Evolutionary conservation across 2,888 invertebrate species (phyloP).

Genomic region (Actias luna): DNA sequence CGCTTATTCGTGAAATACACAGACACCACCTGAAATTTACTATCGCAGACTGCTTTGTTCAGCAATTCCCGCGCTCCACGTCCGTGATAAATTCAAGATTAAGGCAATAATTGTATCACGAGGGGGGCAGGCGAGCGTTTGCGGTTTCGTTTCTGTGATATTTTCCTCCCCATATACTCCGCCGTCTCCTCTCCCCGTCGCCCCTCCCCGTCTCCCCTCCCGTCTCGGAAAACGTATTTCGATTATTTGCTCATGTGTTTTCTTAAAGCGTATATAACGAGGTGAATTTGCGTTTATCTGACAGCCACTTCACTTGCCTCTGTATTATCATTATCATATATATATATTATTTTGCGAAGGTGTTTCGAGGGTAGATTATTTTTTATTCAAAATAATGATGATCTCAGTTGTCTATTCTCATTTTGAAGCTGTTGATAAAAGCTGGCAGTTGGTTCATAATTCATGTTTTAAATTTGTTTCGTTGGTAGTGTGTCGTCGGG

Average conservation of each 20-base stretch:
- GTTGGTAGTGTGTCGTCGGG: too few species aligned
- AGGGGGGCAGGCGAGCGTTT: neutral
- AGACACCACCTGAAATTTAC: slow-evolving; percentile 13
- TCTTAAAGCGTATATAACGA: neutral
- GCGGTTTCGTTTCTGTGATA: neutral
- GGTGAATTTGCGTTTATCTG: neutral
- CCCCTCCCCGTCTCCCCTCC: too few species aligned
- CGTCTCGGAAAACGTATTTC: neutral
- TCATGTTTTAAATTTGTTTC: too few species aligned
- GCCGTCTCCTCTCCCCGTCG: too few species aligned
- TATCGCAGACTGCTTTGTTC: slow-evolving; percentile 14
- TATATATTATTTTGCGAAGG: too few species aligned
- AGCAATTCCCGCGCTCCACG: slow-evolving; percentile 16
- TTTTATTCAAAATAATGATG: too few species aligned
- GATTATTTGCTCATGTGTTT: neutral
- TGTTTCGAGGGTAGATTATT: too few species aligned
- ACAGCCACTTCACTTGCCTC: neutral
- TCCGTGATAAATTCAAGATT: slow-evolving; percentile 24
- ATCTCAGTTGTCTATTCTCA: too few species aligned
- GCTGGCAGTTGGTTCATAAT: too few species aligned
- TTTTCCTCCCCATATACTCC: neutral
- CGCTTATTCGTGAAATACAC: neutral
- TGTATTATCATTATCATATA: too few species aligned
- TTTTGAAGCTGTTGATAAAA: too few species aligned
- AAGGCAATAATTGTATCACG: slow-evolving; percentile 23